phyloP scores from a whole-genome alignment of 2,888 invertebrate genomes.

The Pammene fasciana region DNA sequence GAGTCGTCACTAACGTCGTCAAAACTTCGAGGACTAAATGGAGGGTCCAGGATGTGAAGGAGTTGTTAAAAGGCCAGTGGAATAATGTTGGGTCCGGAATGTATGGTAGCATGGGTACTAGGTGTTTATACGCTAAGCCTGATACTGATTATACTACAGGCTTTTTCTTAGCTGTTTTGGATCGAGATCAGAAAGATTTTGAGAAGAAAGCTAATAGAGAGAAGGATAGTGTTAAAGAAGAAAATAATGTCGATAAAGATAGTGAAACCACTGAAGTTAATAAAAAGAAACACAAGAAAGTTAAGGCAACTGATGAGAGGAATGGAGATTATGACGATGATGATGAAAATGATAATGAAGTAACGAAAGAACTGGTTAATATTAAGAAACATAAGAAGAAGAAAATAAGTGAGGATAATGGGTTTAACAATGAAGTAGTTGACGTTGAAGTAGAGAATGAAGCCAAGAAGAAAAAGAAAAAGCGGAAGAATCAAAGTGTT shows the following conservation, averaged over 20 bases:
- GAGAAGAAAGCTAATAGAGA: conserved; percentile 50
- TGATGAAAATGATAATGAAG: background rate
- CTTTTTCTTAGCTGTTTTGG: conserved; percentile 97
- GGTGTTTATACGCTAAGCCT: conserved; percentile 91
- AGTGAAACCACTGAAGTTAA: conserved; percentile 6
- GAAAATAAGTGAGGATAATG: conserved; percentile 12
- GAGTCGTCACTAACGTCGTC: conserved; percentile 90
- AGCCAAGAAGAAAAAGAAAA: conserved; percentile 52
- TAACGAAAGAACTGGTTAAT: background rate
- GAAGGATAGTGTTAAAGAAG: background rate
- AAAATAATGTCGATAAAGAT: background rate
- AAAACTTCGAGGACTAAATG: conserved; percentile 82
- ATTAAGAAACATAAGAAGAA: conserved; percentile 32
- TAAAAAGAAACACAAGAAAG: conserved; percentile 33
- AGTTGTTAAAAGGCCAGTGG: conserved; percentile 86
- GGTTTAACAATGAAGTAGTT: conserved; percentile 26
- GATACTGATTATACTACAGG: conserved; percentile 93
- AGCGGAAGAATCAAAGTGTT: conserved; percentile 43
- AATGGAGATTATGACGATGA: conserved; percentile 40
- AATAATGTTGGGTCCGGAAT: conserved; percentile 86
- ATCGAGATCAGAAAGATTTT: conserved; percentile 80
- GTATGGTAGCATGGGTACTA: conserved; percentile 86
- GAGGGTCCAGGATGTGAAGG: conserved; percentile 85
- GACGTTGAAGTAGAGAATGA: conserved; percentile 35
- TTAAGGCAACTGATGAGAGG: conserved; percentile 25